Conservation (phyloP, 2,797 vertebrate genomes). For the Manis crassicaudata region DNA sequence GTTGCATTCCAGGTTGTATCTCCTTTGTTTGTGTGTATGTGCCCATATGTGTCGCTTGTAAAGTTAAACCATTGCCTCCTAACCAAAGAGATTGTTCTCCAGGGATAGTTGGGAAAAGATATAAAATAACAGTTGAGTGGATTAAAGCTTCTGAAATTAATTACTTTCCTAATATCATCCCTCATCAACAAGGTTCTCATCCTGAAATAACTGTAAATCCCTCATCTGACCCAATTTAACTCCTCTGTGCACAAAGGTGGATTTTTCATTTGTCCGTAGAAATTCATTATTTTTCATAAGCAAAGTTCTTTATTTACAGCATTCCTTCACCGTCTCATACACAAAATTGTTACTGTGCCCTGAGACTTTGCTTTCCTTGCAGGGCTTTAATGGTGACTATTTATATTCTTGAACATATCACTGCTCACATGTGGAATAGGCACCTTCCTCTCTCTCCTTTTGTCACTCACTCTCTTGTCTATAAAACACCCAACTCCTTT, state of each 20-base stretch:
- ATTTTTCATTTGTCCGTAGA: not conserved
- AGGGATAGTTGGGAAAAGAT: not conserved
- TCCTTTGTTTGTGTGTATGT: not conserved
- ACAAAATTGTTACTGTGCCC: not conserved
- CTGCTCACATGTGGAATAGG: not conserved
- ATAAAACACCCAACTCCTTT: not conserved
- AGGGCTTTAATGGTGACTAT: no score
- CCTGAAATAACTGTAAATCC: not conserved
- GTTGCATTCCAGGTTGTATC: not conserved
- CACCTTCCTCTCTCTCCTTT: not conserved
- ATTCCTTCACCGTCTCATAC: not conserved
- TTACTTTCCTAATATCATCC: not conserved
- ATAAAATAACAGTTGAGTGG: not conserved
- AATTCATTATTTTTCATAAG: not conserved
- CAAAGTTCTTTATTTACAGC: not conserved
- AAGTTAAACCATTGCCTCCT: not conserved
- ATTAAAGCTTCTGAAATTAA: not conserved
- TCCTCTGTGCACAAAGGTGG: not conserved
- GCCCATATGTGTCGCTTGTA: not conserved
- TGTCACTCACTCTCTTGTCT: not conserved
- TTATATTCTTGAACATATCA: not conserved
- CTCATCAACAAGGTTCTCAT: not conserved
- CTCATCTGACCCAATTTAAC: not conserved
- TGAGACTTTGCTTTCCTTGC: not conserved
- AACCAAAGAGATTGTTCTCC: not conserved